phyloP scores from a whole-genome alignment of 2,888 invertebrate species.

The Anoplius nigerrimus region DNA sequence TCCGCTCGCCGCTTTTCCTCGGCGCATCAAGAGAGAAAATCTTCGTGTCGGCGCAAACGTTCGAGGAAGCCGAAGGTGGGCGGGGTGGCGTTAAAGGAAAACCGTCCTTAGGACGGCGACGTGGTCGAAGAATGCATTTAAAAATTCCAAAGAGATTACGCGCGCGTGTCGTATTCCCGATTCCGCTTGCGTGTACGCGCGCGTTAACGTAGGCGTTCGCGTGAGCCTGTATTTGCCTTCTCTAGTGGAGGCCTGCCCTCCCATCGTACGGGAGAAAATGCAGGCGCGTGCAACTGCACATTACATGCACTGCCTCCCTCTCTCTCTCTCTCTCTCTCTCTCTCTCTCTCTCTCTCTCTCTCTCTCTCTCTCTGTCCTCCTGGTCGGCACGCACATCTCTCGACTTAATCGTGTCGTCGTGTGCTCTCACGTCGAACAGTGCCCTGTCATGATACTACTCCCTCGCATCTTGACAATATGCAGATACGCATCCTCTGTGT shows the following conservation, averaged over 20 bases:
- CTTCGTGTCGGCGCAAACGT: conserved; percentile 20
- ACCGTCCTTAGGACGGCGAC: conserved; percentile 21
- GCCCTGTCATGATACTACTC: conserved; percentile 21
- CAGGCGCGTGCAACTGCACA: neutral
- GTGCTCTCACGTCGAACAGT: conserved; percentile 17
- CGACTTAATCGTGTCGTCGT: too few relatives aligned
- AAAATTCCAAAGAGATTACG: conserved; percentile 38
- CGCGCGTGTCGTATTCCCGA: neutral
- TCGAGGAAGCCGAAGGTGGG: neutral
- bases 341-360: too few relatives aligned
- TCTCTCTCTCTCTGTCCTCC: conserved; percentile 34
- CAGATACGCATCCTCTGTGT: conserved; percentile 26
- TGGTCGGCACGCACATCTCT: too few relatives aligned
- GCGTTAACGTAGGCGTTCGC: conserved; percentile 14
- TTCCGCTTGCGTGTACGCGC: conserved; percentile 20
- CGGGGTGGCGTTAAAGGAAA: conserved; percentile 21
- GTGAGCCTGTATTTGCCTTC: too few relatives aligned
- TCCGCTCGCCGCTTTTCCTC: conserved; percentile 14
- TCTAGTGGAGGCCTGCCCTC: neutral
- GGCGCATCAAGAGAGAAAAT: conserved; percentile 37
- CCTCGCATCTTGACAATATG: conserved; percentile 30
- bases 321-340: too few relatives aligned
- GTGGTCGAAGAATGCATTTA: conserved; percentile 47
- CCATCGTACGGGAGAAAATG: neutral
- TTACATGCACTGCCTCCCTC: too few relatives aligned